Conservation (phyloP, 1,140 invertebrate genomes). For the Dendroctonus ponderosae region DNA sequence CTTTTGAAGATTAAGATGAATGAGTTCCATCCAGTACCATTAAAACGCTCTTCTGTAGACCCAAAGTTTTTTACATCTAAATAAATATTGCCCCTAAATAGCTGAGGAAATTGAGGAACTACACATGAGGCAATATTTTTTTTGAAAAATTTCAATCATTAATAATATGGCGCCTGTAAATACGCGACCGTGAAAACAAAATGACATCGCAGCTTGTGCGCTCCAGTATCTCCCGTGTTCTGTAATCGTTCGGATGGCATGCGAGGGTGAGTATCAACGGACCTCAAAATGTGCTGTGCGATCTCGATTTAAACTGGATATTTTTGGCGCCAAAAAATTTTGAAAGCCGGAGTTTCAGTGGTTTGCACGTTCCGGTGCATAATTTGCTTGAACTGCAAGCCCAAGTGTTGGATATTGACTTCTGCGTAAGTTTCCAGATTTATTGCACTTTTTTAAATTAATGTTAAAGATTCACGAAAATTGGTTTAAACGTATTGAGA, state of each 20-base stretch:
- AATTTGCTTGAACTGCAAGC: background rate
- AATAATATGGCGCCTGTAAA: conserved; percentile 22
- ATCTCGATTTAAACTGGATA: background rate
- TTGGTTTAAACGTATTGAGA: too few relatives aligned
- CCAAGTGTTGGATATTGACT: too few relatives aligned
- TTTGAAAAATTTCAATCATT: conserved; percentile 15
- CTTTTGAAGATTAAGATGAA: too few relatives aligned
- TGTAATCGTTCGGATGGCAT: conserved; percentile 9
- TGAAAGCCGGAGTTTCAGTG: background rate
- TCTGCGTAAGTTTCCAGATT: background rate
- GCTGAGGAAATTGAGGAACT: too few relatives aligned
- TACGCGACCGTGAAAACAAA: conserved; percentile 27
- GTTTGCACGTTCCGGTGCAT: background rate
- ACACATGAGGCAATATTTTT: too few relatives aligned
- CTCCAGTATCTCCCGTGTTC: conserved; percentile 24
- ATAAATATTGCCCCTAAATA: too few relatives aligned
- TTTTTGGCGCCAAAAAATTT: background rate
- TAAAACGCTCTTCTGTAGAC: too few relatives aligned
- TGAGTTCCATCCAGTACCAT: too few relatives aligned
- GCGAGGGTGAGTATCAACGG: conserved; percentile 5
- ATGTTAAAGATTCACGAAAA: too few relatives aligned
- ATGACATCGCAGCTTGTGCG: conserved; percentile 18
- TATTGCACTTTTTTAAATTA: background rate
- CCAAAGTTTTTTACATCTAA: too few relatives aligned
- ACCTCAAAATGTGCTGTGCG: background rate